Evolutionary conservation across 2,888 invertebrate genomes (phyloP).

Genomic region (Xestia rhomboidea): DNA sequence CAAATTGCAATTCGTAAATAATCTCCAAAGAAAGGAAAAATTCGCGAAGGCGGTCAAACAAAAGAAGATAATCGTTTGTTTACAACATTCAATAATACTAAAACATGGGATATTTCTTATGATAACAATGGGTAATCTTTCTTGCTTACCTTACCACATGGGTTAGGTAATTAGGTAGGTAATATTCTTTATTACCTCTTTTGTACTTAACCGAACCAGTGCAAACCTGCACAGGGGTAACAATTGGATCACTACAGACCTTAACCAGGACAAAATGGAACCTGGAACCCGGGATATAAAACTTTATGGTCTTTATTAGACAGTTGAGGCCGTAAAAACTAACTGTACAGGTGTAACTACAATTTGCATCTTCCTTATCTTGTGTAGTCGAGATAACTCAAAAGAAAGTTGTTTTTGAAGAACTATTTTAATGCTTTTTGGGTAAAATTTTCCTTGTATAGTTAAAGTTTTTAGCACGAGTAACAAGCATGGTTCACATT

Average conservation of each 20-base stretch:
- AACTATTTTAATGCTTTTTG: not conserved
- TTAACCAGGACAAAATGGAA: conserved; percentile 54
- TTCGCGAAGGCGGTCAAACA: conserved; percentile 38
- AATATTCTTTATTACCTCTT: conserved; percentile 4
- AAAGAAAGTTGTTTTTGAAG: conserved; percentile 11
- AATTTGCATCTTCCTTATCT: conserved; percentile 63
- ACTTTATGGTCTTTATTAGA: conserved; percentile 74
- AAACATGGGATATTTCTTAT: conserved; percentile 55
- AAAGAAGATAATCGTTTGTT: conserved; percentile 78
- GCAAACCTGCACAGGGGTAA: conserved; percentile 66
- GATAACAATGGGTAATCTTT: conserved; percentile 66
- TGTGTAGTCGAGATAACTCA: conserved; percentile 12
- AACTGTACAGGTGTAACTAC: conserved; percentile 72
- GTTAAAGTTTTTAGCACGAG: not conserved
- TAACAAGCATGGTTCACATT: not conserved
- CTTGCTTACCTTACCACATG: conserved; percentile 54
- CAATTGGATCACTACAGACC: conserved; percentile 34
- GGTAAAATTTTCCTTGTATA: not conserved
- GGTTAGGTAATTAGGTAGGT: not conserved
- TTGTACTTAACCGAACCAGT: conserved; percentile 68
- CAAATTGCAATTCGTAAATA: conserved; percentile 36
- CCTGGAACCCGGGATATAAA: conserved; percentile 75
- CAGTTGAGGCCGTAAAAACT: conserved; percentile 70
- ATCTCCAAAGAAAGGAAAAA: conserved; percentile 19
- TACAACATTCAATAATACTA: conserved; percentile 48